Base-by-base conservation (phyloP, 2,888 invertebrate species). In the Scaptomyza cyrtandrae region DNA sequence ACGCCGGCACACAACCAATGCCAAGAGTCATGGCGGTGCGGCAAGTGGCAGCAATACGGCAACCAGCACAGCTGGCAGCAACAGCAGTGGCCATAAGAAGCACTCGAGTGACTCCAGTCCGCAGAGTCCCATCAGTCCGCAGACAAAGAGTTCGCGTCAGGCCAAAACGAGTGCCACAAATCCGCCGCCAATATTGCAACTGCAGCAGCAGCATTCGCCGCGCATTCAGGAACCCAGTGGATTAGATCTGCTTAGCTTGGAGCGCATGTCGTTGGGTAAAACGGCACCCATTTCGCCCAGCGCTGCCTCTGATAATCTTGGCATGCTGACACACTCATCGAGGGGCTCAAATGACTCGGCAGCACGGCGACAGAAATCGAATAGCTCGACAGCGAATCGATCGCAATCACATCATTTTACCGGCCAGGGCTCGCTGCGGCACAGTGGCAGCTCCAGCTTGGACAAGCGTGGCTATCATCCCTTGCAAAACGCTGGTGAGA, bases 61-160 rank as follows among this genome's bases (percentile, higher is more conserved):
- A 60, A 79, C 73, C 31, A 84, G 81, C 39, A 88, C 84, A 48
- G 84, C 86, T 14, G 87, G 90, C 58, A 89, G 88, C 56, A 86
- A 87, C 60, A 87, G 90, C 71, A 88, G 89, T 56, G 86, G 89
- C 55, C 88, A 89, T 69, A 91, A 91, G 68, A 91, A 91, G 43
- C 90, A 91, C 31, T 94, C 94, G 1, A 94, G 94, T 85, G 94
- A 94, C 71, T 94, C 94, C 0, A 94, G 94, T 45, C 94, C 94
- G 0, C 94, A 94, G 83, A 94, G 94, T 78, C 94, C 94, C 0
- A 93, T 94, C 78, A 94, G 94, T 88, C 94, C 94, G 14, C 87
- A 83, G 56, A 83, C 87, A 19, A 83, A 83, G 39, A 86, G 87
- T 16, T 84, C 87, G 14, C 73, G 83, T 6, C 83, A 86, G 62